A percentile compares a stretch with the other conserved stretches of the same genome.
Evolutionary conservation across 1,140 invertebrate species (phyloP).

Genomic region (Musca domestica): DNA sequence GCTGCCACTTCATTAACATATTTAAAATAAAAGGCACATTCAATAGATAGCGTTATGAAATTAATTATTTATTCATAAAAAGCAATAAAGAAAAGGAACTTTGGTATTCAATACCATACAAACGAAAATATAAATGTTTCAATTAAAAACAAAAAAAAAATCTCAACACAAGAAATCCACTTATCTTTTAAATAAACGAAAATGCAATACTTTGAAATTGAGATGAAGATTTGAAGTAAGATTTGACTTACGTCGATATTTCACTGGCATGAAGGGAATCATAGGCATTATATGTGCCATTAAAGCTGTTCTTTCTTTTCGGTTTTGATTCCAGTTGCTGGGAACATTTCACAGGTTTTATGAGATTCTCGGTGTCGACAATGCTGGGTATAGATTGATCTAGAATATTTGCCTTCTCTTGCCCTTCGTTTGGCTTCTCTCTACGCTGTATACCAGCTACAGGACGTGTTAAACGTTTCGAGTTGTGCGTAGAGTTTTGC

Average conservation of each 20-base stretch:
- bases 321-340: background rate
- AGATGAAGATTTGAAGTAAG: background rate
- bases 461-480: background rate
- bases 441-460: no score
- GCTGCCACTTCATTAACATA: no score
- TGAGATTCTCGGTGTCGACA: background rate
- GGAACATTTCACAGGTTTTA: background rate
- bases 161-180: background rate
- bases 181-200: background rate
- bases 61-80: no score
- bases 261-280: background rate
- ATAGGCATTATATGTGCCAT: no score
- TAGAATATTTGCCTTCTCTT: background rate
- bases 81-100: no score
- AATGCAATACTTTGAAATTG: background rate
- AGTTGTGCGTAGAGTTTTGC: background rate
- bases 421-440: no score
- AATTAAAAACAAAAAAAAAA: no score
- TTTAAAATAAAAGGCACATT: no score
- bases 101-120: no score
- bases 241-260: slow-evolving; percentile 4
- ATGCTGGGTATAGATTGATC: background rate
- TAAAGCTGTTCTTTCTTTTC: no score
- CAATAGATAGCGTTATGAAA: no score
- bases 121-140: no score